Evolutionary conservation across 2,888 invertebrate species (phyloP).

Genomic region (Pristionchus entomophagus): DNA sequence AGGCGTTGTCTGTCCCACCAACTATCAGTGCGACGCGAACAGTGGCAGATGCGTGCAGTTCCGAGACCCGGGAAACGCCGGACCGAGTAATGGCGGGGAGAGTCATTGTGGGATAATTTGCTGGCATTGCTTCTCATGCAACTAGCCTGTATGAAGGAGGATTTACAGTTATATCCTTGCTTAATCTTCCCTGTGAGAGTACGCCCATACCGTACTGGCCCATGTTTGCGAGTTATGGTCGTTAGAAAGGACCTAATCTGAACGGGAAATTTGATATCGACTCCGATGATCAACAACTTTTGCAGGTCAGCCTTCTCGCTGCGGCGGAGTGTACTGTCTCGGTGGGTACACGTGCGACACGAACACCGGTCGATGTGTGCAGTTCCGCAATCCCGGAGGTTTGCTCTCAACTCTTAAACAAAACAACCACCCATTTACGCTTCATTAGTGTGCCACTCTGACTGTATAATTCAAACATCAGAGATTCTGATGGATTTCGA

Average conservation of each 20-base stretch:
- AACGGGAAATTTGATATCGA: too few species aligned
- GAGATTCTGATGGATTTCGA: too few species aligned
- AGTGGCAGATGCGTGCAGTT: conserved; percentile 40
- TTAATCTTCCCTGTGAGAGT: too few species aligned
- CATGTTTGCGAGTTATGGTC: too few species aligned
- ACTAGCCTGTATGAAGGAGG: not conserved
- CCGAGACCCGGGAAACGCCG: conserved; percentile 23
- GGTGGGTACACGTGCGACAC: conserved; percentile 27
- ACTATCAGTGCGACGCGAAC: conserved; percentile 39
- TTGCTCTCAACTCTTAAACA: not conserved
- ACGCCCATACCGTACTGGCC: too few species aligned
- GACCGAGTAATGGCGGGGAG: not conserved
- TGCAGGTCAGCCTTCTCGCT: conserved; percentile 10
- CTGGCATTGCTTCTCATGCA: not conserved
- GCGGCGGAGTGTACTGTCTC: conserved; percentile 35
- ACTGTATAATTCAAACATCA: too few species aligned
- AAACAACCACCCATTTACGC: not conserved
- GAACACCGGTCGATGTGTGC: conserved; percentile 47
- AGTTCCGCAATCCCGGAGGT: conserved; percentile 40
- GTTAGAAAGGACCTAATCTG: too few species aligned
- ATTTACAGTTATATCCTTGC: too few species aligned
- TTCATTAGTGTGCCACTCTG: not conserved
- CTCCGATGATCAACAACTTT: not conserved
- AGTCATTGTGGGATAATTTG: too few species aligned
- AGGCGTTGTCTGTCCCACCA: not conserved